Evolutionary conservation across 2,113 vertebrate species (phyloP).

Genomic region (Sclerurus mexicanus): DNA sequence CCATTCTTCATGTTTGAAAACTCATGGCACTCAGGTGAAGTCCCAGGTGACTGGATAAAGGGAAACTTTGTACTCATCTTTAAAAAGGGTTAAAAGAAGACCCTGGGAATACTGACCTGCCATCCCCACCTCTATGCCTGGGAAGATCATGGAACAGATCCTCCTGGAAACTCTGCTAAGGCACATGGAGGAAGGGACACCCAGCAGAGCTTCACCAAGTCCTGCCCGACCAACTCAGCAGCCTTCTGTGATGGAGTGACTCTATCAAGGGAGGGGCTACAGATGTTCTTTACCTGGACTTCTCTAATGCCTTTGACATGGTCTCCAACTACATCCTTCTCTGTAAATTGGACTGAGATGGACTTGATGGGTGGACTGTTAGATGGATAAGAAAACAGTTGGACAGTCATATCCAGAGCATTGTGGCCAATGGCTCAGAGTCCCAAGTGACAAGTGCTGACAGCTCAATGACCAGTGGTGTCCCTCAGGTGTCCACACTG

Average conservation of each 20-base stretch:
- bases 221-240: neutral
- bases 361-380: neutral
- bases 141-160: neutral
- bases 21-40: no score
- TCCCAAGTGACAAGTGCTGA: neutral
- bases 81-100: neutral
- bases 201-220: neutral
- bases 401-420: neutral
- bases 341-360: neutral
- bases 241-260: neutral
- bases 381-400: neutral
- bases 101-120: neutral
- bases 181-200: neutral
- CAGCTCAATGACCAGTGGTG: neutral
- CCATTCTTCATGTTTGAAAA: no score
- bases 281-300: neutral
- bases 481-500: neutral
- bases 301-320: neutral
- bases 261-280: no score
- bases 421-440: neutral
- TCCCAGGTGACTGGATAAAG: neutral
- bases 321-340: neutral
- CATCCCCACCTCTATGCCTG: neutral
- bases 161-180: neutral
- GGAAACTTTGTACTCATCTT: neutral